Base-by-base conservation (phyloP, 2,797 vertebrate species). In the Sebastes iracundus region DNA sequence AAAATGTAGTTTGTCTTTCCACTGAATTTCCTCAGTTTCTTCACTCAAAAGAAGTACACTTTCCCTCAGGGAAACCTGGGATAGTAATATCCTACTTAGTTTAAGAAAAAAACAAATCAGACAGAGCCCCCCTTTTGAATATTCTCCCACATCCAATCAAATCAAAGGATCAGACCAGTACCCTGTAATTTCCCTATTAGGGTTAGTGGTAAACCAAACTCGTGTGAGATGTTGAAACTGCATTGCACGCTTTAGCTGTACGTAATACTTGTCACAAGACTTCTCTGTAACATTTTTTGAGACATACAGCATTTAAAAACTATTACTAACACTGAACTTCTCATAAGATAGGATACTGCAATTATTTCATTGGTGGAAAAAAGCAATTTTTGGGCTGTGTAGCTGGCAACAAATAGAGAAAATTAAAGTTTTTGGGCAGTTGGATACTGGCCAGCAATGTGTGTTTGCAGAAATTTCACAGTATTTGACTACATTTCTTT, bases 201-300 rank as follows among this genome's bases (percentile, higher is more conserved):
- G 52, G 33, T 83, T 67, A 16, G 64, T 56, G 68, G 56, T 77
- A 9, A 78, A 55, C 12, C 25, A 72, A 52, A 74, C 32, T 18
- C 2, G 1, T n/a, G 32, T 60, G 69, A 38, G 13, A 22, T 27
- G 52, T 4, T 35, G 1, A 35, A 71, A 62, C 12, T 11, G 7
- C 2, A 6, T 12, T 49, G n/a, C 22, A 72, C 25, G 1, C 6
- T 7, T 20, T 0, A 46, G 27, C n/a, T 55, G 10, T 8, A 32
- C 14, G 3, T n/a, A 32, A 60, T 6, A 25, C 11, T 56, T 4
- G 7, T 35, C 67, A 56, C 12, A 9, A 23, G 33, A 38, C 20
- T 3, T 25, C 16, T 3, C n/a, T 5, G 12, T 11, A 14, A 23
- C 7, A 38, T 8, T 2, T 53, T 30, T 46, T 22, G 13, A 53